These are phyloP conservation scores for Melikaiella ostensackeni DNA, from an alignment of 2,888 invertebrate species.

Conservation along the genomic window DNA sequence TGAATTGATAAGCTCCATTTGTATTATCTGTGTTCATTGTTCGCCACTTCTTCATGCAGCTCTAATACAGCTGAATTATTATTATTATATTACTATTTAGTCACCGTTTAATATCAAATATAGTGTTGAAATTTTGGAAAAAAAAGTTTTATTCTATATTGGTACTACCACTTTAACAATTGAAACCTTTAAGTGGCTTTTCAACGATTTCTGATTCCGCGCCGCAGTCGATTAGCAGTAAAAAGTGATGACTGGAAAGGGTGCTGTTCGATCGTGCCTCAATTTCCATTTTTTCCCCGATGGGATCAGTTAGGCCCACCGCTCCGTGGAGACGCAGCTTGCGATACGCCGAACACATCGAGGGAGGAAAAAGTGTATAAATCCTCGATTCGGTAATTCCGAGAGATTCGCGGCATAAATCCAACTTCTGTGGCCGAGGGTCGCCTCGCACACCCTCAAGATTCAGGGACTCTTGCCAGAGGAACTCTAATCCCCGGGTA, in stretches of 20 bases:
- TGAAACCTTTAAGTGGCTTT: background rate
- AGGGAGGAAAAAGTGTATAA: slow-evolving; percentile 64
- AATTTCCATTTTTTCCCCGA: slow-evolving; percentile 40
- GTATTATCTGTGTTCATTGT: background rate
- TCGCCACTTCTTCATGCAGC: background rate
- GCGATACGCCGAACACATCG: slow-evolving; percentile 43
- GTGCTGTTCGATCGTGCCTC: slow-evolving; percentile 51
- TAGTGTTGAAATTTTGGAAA: background rate
- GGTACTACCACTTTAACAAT: background rate
- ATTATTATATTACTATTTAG: background rate
- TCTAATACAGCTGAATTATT: background rate
- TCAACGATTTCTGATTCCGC: slow-evolving; percentile 12
- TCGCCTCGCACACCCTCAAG: slow-evolving; percentile 67
- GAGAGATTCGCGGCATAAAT: slow-evolving; percentile 72
- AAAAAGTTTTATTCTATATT: background rate
- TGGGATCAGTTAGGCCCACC: slow-evolving; percentile 42
- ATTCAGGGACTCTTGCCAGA: slow-evolving; percentile 74
- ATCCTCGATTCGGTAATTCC: slow-evolving; percentile 74
- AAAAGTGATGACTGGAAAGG: slow-evolving; percentile 30
- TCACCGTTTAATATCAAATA: background rate
- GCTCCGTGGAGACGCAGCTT: slow-evolving; percentile 41
- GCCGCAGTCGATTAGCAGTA: slow-evolving; percentile 18
- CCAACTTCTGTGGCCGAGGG: slow-evolving; percentile 71
- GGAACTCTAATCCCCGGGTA: slow-evolving; percentile 71
- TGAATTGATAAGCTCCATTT: background rate